phyloP scores from a whole-genome alignment of 2,888 invertebrate genomes.

The Agrenia bidenticulata region DNA sequence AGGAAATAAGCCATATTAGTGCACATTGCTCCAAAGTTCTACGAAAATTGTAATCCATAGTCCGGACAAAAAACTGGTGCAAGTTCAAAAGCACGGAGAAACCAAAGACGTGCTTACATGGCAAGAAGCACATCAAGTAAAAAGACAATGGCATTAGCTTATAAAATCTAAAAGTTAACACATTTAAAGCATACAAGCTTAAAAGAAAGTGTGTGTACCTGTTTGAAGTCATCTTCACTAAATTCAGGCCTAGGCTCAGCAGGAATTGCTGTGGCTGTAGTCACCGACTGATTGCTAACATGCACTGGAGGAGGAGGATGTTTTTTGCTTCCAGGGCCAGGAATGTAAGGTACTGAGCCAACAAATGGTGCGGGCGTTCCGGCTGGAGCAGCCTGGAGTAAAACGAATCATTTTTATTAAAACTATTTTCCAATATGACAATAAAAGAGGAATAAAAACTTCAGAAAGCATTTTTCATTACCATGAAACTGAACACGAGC shows the following conservation, averaged over 20 bases:
- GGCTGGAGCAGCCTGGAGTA: slow-evolving; percentile 38
- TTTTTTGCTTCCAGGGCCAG: slow-evolving; percentile 21
- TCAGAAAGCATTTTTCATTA: too few species aligned
- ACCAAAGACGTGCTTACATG: too few species aligned
- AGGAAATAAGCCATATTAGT: too few species aligned
- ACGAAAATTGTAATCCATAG: too few species aligned
- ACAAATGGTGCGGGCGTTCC: slow-evolving; percentile 25
- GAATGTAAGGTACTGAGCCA: slow-evolving; percentile 36
- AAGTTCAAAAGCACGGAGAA: too few species aligned
- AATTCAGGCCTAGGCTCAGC: slow-evolving; percentile 38
- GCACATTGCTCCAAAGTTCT: too few species aligned
- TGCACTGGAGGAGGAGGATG: slow-evolving; percentile 35
- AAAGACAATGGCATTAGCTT: too few species aligned
- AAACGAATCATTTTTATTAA: slow-evolving; percentile 1
- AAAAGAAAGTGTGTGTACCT: too few species aligned
- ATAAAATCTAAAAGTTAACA: too few species aligned
- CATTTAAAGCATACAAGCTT: too few species aligned
- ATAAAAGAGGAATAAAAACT: neutral
- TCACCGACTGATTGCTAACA: slow-evolving; percentile 38
- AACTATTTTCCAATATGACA: neutral
- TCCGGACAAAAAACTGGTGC: too few species aligned
- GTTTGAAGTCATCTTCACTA: slow-evolving; percentile 65
- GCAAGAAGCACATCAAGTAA: too few species aligned
- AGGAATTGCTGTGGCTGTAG: slow-evolving; percentile 34
- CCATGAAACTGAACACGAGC: slow-evolving; percentile 73